These are phyloP conservation scores for Ctenodactylus gundi DNA, from an alignment of 2,113 vertebrate species.

Conservation along the genomic window DNA sequence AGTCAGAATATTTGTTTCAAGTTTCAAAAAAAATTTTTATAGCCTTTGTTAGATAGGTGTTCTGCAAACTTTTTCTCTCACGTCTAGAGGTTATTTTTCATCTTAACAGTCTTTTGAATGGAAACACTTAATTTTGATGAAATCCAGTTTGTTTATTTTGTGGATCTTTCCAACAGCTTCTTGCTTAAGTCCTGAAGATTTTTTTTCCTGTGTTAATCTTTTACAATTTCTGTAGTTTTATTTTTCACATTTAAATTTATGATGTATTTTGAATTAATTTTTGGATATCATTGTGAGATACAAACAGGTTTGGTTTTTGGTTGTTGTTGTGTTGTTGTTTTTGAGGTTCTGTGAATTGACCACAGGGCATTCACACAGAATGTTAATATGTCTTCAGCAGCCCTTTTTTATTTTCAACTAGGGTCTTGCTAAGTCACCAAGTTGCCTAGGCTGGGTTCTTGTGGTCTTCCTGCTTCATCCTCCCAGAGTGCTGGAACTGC, in stretches of 20 bases:
- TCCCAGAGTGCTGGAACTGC: not conserved
- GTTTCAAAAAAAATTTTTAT: not conserved
- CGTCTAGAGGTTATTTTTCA: not conserved
- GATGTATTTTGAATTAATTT: not conserved
- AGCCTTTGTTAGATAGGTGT: not conserved
- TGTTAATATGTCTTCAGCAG: not conserved
- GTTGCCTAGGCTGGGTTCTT: not conserved
- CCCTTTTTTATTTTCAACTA: not conserved
- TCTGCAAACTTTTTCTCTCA: slow-evolving; percentile 20
- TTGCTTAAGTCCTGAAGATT: not conserved
- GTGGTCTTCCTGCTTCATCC: not conserved
- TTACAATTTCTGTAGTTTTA: not conserved
- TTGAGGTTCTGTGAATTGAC: not conserved
- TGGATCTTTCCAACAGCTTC: not conserved
- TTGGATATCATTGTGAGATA: not conserved
- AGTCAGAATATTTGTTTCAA: not conserved
- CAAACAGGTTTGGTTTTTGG: slow-evolving; percentile 3
- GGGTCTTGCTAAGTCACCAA: not conserved
- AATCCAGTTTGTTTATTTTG: not conserved
- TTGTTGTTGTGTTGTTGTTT: not conserved
- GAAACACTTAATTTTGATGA: slow-evolving; percentile 10
- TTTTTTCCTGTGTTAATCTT: not conserved
- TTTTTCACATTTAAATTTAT: slow-evolving; percentile 9
- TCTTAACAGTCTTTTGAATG: not conserved
- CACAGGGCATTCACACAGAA: not conserved